Percentiles rank a stretch among this genome's conserved stretches.
Evolutionary conservation across 1,140 invertebrate species (phyloP).

Genomic region (Grapholita molesta): DNA sequence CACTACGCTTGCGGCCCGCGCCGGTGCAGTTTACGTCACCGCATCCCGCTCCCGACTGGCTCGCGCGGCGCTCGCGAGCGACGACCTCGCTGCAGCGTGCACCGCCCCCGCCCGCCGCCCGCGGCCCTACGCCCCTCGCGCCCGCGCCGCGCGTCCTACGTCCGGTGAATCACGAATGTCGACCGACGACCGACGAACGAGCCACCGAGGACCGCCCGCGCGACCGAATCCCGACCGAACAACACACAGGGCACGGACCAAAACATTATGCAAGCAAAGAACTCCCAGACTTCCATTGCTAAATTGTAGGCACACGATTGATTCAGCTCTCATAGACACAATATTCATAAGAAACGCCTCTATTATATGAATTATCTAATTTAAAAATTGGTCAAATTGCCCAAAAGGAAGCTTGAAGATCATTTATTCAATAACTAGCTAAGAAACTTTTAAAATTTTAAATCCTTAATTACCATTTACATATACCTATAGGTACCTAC

Average conservation of each 20-base stretch:
- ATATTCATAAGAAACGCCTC: too few species aligned
- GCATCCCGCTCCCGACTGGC: constrained; percentile 77
- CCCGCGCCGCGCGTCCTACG: constrained; percentile 54
- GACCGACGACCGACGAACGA: constrained; percentile 42
- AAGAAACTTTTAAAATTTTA: too few species aligned
- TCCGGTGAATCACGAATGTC: constrained; percentile 68
- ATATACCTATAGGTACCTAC: too few species aligned
- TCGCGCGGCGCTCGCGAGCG: constrained; percentile 63
- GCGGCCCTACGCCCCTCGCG: constrained; percentile 41
- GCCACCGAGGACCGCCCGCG: background rate
- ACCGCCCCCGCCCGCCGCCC: constrained; percentile 55
- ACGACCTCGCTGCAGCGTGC: constrained; percentile 74
- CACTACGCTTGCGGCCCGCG: constrained; percentile 72
- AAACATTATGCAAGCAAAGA: background rate
- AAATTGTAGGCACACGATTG: too few species aligned
- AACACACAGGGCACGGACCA: background rate
- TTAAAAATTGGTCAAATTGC: too few species aligned
- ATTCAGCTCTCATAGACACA: too few species aligned
- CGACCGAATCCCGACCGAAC: background rate
- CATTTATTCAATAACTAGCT: too few species aligned
- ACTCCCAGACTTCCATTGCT: background rate
- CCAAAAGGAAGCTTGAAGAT: too few species aligned
- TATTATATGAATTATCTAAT: too few species aligned
- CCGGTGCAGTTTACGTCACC: constrained; percentile 77
- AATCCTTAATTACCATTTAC: too few species aligned